A percentile compares a stretch with the other conserved stretches of the same genome.
phyloP scores from a whole-genome alignment of 2,797 vertebrate species.

The Pantherophis vulpinus region DNA sequence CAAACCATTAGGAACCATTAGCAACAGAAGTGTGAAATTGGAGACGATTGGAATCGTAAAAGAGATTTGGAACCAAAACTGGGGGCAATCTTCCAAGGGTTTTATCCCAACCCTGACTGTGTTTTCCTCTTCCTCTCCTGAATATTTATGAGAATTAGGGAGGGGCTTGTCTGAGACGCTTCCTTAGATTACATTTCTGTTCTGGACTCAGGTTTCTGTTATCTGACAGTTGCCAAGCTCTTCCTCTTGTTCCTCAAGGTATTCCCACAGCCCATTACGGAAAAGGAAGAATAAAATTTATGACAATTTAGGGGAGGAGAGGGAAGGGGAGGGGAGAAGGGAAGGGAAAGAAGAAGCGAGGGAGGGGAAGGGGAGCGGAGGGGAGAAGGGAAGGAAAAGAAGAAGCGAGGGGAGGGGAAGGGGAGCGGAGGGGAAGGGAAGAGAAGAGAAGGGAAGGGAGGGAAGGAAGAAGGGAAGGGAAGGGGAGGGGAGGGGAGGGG shows the following conservation, averaged over 20 bases:
- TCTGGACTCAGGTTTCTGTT: background rate
- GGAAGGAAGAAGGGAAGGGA: too few species aligned
- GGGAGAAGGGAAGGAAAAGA: too few species aligned
- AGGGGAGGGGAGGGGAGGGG: accelerated
- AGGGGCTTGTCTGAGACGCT: background rate
- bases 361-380: accelerated
- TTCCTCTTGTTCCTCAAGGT: background rate
- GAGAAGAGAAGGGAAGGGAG: background rate
- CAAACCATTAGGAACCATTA: background rate
- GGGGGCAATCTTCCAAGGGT: too few species aligned
- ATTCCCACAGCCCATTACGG: background rate
- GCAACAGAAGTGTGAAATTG: background rate
- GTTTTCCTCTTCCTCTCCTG: background rate
- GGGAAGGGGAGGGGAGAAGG: accelerated
- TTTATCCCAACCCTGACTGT: background rate
- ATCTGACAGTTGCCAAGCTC: background rate
- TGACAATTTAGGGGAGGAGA: background rate
- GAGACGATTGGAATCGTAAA: background rate
- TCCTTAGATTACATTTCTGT: background rate
- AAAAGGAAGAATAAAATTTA: background rate
- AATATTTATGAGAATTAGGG: background rate
- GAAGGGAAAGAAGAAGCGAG: accelerated
- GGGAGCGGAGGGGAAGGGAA: accelerated
- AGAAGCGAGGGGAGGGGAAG: too few species aligned
- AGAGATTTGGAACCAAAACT: background rate